Evolutionary conservation across 2,113 vertebrate genomes (phyloP).

Genomic region (Podarcis raffonei): DNA sequence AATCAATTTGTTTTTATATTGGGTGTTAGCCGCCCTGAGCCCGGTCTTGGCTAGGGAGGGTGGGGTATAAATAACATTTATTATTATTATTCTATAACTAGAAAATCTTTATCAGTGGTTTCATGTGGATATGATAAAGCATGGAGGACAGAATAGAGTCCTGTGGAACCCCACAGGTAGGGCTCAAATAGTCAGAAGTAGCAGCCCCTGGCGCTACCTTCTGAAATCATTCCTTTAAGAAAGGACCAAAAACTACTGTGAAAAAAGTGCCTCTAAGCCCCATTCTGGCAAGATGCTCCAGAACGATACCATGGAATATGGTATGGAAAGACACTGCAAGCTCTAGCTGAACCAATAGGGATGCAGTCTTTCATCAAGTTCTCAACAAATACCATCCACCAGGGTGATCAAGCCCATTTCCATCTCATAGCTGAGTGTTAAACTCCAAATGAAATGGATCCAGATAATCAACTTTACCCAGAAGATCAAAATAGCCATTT

Average conservation of each 20-base stretch:
- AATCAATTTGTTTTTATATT: too few relatives aligned
- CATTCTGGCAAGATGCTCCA: neutral
- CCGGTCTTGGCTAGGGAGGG: too few relatives aligned
- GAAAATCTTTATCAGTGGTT: neutral
- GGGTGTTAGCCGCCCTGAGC: too few relatives aligned
- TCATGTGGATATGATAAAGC: neutral
- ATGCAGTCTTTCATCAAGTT: neutral
- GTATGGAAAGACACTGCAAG: neutral
- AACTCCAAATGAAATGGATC: neutral
- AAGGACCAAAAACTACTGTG: neutral
- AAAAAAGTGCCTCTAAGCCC: neutral
- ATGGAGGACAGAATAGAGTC: neutral
- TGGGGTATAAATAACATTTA: too few relatives aligned
- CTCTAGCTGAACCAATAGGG: neutral
- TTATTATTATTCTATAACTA: neutral
- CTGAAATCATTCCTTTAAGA: neutral
- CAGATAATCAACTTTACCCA: neutral
- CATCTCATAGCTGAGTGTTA: neutral
- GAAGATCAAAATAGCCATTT: neutral
- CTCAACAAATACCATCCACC: neutral
- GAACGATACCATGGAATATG: neutral
- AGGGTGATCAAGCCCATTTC: neutral
- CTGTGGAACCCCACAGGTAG: neutral
- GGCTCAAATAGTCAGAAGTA: neutral
- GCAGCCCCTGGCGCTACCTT: neutral